Evolutionary conservation across 2,113 vertebrate genomes (phyloP), one percentile per base, ranked within the genome.

Genomic region (Mormoops blainvillei): DNA sequence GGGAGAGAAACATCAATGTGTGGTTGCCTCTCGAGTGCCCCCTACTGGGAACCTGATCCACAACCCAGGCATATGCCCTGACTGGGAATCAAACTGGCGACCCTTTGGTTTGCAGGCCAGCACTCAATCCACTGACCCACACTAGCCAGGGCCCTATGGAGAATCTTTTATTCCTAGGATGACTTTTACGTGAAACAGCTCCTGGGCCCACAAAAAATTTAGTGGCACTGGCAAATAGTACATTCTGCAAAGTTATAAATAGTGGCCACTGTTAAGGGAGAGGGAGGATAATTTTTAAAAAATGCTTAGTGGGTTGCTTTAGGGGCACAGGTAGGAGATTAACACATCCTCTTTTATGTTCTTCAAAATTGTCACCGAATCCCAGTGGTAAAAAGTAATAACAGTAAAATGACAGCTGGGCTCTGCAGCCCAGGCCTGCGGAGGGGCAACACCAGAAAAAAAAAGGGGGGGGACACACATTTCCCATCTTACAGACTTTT

Each of bases 321-420:
- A 84, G 90, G 85, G 65, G 84, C 8, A 74, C 70, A 95, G 96
- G 11, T 50, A 96, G 87, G 94, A 82, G 70, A 96, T 93, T 89
- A 95, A 86, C 85, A 38, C 2, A 4, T 78, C 91, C 73, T 97
- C 97, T 96, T 96, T 97, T 74, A 93, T 95, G 90, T 73, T 97
- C 96, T 97, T 97, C 96, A 93, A 89, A 95, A 98, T 93, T 95
- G 96, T 97, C 97, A 84, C 45, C 18, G n/a, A 91, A 54, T 93
- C 91, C 96, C 96, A 90, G 93, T 1, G 31, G 97, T 95, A 54
- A 95, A 93, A 97, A 94, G 97, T 65, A 95, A 87, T 97, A 92
- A 89, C 93, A 73, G 0, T 70, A 84, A 87, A 90, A 54, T 28
- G 94, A 68, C 45, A 89, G 94, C 91, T 31, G 38, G 86, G 77